phyloP scores from a whole-genome alignment of 1,140 invertebrate species.

The Aphelinus certus region DNA sequence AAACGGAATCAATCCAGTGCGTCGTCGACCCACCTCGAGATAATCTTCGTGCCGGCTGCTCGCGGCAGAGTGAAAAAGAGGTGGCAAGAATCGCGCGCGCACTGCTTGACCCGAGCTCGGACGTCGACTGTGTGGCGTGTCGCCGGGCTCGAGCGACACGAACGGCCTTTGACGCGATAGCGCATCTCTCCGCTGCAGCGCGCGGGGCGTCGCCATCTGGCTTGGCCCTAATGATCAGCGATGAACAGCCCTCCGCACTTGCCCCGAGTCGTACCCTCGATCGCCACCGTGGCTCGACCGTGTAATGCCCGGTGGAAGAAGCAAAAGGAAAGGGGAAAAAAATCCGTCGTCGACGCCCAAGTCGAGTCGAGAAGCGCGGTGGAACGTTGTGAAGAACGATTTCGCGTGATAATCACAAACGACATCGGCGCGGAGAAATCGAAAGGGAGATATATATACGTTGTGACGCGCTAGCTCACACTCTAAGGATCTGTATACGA shows the following conservation, averaged over 20 bases:
- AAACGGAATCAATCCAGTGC: no score
- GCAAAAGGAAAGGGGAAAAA: neutral
- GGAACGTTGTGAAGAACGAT: neutral
- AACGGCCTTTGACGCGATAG: neutral
- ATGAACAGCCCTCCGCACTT: neutral
- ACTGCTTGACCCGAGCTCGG: no score
- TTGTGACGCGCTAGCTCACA: no score
- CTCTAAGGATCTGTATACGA: no score
- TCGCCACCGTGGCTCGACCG: neutral
- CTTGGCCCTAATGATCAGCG: conserved; percentile 4
- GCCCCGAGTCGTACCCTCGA: neutral
- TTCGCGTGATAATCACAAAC: no score
- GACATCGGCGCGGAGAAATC: no score
- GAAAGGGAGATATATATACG: no score
- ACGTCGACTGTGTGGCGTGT: no score
- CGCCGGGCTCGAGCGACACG: conserved; percentile 15
- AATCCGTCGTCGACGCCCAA: neutral
- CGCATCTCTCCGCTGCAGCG: neutral
- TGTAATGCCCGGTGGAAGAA: neutral
- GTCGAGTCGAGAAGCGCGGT: neutral
- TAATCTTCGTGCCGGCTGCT: conserved; percentile 4
- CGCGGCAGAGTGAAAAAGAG: conserved; percentile 26
- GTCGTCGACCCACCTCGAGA: conserved; percentile 6
- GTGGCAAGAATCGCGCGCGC: neutral
- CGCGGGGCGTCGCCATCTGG: no score